phyloP scores from a whole-genome alignment of 1,140 invertebrate species.

The Lerema accius region DNA sequence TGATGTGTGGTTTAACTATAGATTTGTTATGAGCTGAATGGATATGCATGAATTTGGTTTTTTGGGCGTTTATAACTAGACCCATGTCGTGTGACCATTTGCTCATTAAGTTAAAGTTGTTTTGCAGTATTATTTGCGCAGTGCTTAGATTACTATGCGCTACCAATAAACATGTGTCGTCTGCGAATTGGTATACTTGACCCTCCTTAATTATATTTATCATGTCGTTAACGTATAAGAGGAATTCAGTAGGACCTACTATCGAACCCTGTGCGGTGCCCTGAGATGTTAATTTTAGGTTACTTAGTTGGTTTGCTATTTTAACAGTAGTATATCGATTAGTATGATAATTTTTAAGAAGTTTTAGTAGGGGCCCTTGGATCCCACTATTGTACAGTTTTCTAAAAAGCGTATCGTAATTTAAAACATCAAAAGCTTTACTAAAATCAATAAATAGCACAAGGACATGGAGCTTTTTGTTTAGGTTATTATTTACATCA shows the following conservation, averaged over 20 bases:
- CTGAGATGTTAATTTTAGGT: background rate
- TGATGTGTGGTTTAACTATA: too few relatives aligned
- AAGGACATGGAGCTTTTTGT: constrained; percentile 20
- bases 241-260: too few relatives aligned
- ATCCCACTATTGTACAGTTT: constrained; percentile 12
- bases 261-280: constrained; percentile 14
- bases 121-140: too few relatives aligned
- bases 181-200: too few relatives aligned
- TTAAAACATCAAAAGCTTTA: constrained; percentile 25
- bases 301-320: constrained; percentile 1
- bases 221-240: too few relatives aligned
- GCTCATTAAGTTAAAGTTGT: too few relatives aligned
- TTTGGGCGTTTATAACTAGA: constrained; percentile 34
- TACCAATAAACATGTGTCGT: too few relatives aligned
- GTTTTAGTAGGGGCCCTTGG: background rate
- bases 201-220: too few relatives aligned
- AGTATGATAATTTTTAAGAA: constrained; percentile 1
- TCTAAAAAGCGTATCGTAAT: constrained; percentile 4
- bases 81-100: constrained; percentile 44
- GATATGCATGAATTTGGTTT: constrained; percentile 41
- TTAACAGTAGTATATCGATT: constrained; percentile 7
- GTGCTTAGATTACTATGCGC: too few relatives aligned
- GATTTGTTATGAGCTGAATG: too few relatives aligned
- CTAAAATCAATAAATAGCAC: constrained; percentile 26
- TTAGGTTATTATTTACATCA: constrained; percentile 23